These are phyloP conservation scores for Megatriorchis doriae DNA, from an alignment of 2,113 vertebrate genomes.

Conservation along the genomic window DNA sequence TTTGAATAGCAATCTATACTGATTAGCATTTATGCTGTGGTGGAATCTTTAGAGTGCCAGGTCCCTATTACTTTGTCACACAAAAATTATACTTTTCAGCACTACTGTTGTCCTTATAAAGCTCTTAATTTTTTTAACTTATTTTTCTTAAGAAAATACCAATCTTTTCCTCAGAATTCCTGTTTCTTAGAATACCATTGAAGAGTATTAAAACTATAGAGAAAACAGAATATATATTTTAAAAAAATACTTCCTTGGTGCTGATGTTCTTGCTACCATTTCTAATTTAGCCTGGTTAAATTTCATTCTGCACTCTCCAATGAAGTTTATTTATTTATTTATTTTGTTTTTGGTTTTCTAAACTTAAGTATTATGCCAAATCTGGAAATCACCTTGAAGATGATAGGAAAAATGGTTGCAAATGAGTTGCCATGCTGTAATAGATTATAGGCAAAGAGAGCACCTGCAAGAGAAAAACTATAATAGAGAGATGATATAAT, in stretches of 20 bases:
- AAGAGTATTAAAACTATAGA: background rate
- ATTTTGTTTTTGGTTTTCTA: background rate
- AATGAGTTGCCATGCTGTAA: background rate
- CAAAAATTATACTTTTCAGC: background rate
- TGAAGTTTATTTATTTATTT: background rate
- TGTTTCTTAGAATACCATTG: background rate
- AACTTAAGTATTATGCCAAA: background rate
- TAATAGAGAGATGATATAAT: background rate
- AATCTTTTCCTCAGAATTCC: background rate
- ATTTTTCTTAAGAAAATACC: background rate
- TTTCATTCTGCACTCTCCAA: background rate
- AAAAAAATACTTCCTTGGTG: background rate
- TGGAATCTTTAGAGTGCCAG: background rate
- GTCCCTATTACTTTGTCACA: background rate
- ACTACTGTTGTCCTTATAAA: background rate
- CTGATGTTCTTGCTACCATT: background rate
- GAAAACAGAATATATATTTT: background rate
- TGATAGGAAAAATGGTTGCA: background rate
- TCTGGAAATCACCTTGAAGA: background rate
- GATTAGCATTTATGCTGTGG: background rate
- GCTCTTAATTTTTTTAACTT: background rate
- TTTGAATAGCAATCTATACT: background rate
- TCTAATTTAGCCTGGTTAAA: background rate
- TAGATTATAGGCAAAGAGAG: background rate
- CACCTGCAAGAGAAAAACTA: background rate